These are phyloP conservation scores for Drosophila nannoptera DNA, from an alignment of 1,140 invertebrate species.

Conservation along the genomic window DNA sequence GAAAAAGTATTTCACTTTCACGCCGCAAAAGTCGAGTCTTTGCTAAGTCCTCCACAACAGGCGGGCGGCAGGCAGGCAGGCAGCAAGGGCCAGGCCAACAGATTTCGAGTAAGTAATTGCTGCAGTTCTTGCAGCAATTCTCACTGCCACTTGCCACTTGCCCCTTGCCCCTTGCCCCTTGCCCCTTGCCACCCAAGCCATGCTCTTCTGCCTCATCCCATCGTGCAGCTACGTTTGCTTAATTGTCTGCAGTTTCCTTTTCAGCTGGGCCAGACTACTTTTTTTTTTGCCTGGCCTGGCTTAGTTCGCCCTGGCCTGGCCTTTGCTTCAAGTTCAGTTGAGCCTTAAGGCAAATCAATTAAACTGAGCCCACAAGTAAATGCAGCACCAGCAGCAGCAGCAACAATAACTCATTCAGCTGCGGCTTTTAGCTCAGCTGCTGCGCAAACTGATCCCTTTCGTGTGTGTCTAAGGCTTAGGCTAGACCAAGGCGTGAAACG, in stretches of 20 bases:
- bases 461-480: constrained; percentile 5
- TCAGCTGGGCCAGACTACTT: constrained; percentile 31
- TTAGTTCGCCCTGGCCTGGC: neutral
- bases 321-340: constrained; percentile 25
- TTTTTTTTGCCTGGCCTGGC: constrained; percentile 2
- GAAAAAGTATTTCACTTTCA: constrained; percentile 72
- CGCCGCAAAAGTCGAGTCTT: constrained; percentile 61
- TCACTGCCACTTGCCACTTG: constrained; percentile 18
- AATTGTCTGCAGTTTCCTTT: constrained; percentile 74
- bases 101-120: constrained; percentile 74
- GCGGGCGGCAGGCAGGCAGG: too few species aligned
- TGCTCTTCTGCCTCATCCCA: neutral
- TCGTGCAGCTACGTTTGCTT: constrained; percentile 38
- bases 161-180: constrained; percentile 4
- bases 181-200: neutral
- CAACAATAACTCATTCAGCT: constrained; percentile 21
- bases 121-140: constrained; percentile 58
- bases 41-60: constrained; percentile 36
- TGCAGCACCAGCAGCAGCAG: constrained; percentile 29
- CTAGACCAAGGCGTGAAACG: neutral
- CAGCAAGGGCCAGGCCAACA: constrained; percentile 29
- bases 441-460: constrained; percentile 4
- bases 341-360: constrained; percentile 68
- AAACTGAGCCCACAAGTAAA: constrained; percentile 49
- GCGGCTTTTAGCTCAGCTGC: constrained; percentile 8